Conservation (phyloP, 2,888 invertebrate species). For the Hirtodrosophila confusa region DNA sequence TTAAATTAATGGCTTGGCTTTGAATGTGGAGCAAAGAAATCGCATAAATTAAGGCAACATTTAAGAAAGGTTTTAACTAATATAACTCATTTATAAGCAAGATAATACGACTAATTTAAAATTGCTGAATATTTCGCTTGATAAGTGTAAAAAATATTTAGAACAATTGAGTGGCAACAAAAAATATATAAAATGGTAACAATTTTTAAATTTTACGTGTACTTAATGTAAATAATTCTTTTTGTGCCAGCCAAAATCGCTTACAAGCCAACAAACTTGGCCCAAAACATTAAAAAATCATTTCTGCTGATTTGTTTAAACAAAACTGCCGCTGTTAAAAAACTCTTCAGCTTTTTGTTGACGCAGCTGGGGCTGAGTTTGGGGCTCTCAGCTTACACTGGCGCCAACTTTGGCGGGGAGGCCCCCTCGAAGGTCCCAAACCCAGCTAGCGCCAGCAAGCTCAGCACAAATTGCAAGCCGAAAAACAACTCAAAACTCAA, state of each 20-base stretch:
- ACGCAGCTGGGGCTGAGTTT: slow-evolving; percentile 64
- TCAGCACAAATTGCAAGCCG: slow-evolving; percentile 33
- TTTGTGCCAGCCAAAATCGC: slow-evolving; percentile 55
- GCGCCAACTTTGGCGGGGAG: slow-evolving; percentile 52
- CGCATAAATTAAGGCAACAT: background rate
- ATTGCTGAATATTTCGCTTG: slow-evolving; percentile 18
- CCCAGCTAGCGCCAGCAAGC: slow-evolving; percentile 40
- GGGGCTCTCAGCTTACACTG: slow-evolving; percentile 66
- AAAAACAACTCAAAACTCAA: slow-evolving; percentile 31
- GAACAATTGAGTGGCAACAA: slow-evolving; percentile 16
- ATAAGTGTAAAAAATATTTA: slow-evolving; percentile 11
- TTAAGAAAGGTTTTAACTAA: background rate
- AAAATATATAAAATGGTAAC: slow-evolving; percentile 9
- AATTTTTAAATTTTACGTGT: slow-evolving; percentile 15
- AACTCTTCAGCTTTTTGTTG: slow-evolving; percentile 52
- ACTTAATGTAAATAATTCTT: slow-evolving; percentile 46
- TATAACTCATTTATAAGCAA: background rate
- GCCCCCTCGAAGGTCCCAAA: slow-evolving; percentile 50
- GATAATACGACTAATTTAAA: background rate
- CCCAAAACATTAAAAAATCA: slow-evolving; percentile 40
- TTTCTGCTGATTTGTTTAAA: slow-evolving; percentile 73
- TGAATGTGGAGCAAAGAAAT: slow-evolving; percentile 6
- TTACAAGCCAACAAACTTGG: slow-evolving; percentile 76
- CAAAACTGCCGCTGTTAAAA: slow-evolving; percentile 27
- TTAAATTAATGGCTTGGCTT: background rate